Conservation (phyloP, 2,888 invertebrate genomes). For the Conomelus anceps region DNA sequence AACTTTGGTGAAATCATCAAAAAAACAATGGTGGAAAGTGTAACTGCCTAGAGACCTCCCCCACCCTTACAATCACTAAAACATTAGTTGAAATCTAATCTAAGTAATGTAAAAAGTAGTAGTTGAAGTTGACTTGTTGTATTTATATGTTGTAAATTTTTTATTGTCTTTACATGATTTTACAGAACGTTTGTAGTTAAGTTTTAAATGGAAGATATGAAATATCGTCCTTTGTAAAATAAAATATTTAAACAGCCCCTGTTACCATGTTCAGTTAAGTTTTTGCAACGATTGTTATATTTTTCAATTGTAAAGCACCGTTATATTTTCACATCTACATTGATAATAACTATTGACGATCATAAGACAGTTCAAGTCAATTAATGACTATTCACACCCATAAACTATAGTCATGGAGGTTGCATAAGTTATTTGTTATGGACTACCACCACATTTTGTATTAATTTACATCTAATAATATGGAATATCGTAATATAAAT, state of each 20-base stretch:
- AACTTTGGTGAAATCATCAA: slow-evolving; percentile 89
- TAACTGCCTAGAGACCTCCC: slow-evolving; percentile 55
- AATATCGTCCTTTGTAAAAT: neutral
- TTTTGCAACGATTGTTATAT: neutral
- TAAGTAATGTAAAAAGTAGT: neutral
- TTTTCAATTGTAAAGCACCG: neutral
- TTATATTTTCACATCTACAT: neutral
- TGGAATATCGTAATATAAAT: neutral
- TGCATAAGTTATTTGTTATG: neutral
- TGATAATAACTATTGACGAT: neutral
- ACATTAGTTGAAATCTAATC: too few species aligned
- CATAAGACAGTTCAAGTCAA: neutral
- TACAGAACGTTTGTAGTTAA: neutral
- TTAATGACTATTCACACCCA: neutral
- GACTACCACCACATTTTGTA: neutral
- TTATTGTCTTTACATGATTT: slow-evolving; percentile 7
- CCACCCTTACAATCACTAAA: neutral
- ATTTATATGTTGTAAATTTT: slow-evolving; percentile 9
- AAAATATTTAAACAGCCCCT: neutral
- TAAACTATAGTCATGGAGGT: neutral
- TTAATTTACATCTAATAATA: neutral
- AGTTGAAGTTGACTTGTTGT: neutral
- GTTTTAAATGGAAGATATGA: neutral
- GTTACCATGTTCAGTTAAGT: neutral
- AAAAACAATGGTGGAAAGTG: slow-evolving; percentile 87